Conservation (phyloP, 2,888 invertebrate genomes). For the Cryptosula pallasiana region DNA sequence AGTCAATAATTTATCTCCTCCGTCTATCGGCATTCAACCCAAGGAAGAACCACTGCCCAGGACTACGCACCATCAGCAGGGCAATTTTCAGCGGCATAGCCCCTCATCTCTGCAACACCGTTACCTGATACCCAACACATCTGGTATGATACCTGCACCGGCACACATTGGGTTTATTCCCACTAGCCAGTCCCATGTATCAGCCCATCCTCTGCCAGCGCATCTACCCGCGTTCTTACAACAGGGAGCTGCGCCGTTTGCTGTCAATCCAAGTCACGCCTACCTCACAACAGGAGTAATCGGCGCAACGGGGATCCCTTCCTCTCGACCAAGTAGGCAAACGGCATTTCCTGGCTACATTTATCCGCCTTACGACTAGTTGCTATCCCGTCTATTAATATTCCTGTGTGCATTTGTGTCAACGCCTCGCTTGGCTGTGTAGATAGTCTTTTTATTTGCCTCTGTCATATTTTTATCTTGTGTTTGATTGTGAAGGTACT, state of each 20-base stretch:
- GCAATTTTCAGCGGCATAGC: not conserved
- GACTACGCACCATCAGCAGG: not conserved
- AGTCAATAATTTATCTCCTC: not conserved
- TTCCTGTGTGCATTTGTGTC: not conserved
- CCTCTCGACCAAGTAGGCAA: not conserved
- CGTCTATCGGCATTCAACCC: not conserved
- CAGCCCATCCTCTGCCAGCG: slow-evolving; percentile 73
- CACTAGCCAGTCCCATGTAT: slow-evolving; percentile 60
- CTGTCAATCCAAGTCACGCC: slow-evolving; percentile 15
- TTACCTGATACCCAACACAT: not conserved
- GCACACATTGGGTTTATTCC: slow-evolving; percentile 21
- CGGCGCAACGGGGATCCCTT: not conserved
- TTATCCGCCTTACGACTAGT: not conserved
- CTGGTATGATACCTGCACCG: not conserved
- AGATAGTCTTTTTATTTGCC: not conserved
- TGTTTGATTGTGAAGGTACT: not conserved
- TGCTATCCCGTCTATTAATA: not conserved
- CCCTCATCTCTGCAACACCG: slow-evolving; percentile 24
- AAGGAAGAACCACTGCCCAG: slow-evolving; percentile 1
- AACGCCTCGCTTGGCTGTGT: not conserved
- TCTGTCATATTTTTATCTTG: not conserved
- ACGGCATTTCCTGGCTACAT: slow-evolving; percentile 1
- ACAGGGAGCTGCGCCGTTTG: slow-evolving; percentile 33
- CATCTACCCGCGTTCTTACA: slow-evolving; percentile 62
- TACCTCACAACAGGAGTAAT: slow-evolving; percentile 25